phyloP scores from a whole-genome alignment of 2,113 vertebrate genomes.

The Oreotrochilus melanogaster region DNA sequence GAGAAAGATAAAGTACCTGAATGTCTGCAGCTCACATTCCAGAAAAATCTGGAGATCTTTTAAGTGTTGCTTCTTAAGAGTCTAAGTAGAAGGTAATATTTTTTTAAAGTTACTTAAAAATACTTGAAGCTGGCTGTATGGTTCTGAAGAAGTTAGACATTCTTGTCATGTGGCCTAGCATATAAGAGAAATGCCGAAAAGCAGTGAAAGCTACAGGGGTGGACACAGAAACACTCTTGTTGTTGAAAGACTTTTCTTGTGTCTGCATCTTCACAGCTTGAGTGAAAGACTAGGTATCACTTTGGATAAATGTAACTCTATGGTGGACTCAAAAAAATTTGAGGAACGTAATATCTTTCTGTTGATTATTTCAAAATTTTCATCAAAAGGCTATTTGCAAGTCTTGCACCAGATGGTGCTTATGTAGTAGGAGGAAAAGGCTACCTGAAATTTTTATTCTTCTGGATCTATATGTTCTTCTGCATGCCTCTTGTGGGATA shows the following conservation, averaged over 20 bases:
- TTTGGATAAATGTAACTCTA: neutral
- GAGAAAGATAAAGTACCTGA: slow-evolving; percentile 17
- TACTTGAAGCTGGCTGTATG: neutral
- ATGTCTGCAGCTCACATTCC: slow-evolving; percentile 8
- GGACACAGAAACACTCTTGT: neutral
- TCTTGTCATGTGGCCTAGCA: neutral
- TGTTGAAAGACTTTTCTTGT: neutral
- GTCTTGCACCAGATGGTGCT: neutral
- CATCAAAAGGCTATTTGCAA: neutral
- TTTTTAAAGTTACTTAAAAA: neutral
- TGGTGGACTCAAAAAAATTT: neutral
- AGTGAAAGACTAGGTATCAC: neutral
- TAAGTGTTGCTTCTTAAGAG: neutral
- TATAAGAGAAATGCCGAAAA: neutral
- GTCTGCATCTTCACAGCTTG: neutral
- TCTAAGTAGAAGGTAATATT: neutral
- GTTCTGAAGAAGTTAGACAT: neutral
- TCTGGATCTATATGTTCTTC: neutral
- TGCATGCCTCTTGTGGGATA: neutral
- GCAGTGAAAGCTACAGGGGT: neutral
- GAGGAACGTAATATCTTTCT: neutral
- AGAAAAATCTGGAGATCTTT: slow-evolving; percentile 5
- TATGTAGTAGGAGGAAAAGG: neutral
- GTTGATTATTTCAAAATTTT: neutral
- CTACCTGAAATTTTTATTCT: neutral